phyloP scores from a whole-genome alignment of 2,113 vertebrate species.

The Camelus bactrianus region DNA sequence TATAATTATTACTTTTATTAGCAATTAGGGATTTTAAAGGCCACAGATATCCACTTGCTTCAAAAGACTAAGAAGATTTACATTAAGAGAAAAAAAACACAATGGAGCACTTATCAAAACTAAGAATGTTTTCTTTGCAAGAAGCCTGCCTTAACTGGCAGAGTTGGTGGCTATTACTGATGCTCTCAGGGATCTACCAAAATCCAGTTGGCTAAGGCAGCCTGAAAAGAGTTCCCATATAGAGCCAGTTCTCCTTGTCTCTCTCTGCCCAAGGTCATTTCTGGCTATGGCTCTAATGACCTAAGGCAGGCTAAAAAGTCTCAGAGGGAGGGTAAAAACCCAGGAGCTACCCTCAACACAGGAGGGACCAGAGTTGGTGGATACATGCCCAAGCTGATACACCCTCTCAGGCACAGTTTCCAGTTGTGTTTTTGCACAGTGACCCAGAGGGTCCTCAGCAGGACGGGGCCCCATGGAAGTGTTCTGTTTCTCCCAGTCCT shows the following conservation, averaged over 20 bases:
- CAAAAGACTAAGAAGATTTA: conserved; percentile 39
- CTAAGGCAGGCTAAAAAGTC: not conserved
- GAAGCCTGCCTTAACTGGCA: not conserved
- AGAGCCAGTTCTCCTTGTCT: not conserved
- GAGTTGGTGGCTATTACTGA: not conserved
- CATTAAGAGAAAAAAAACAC: not conserved
- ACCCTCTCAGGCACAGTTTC: not conserved
- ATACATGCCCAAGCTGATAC: not conserved
- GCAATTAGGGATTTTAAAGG: not conserved
- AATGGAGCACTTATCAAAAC: not conserved
- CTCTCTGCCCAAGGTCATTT: not conserved
- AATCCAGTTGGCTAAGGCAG: not conserved
- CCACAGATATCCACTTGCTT: not conserved
- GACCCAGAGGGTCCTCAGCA: not conserved
- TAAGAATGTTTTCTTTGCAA: not conserved
- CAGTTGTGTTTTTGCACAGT: not conserved
- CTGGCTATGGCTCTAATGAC: not conserved
- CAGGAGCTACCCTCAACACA: not conserved
- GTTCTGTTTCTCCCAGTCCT: not conserved
- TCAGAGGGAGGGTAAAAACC: not conserved
- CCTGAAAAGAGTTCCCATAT: not conserved
- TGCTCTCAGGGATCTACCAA: not conserved
- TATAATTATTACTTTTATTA: conserved; percentile 22
- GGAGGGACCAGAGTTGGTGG: not conserved
- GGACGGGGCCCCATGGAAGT: not conserved